Percentiles rank a stretch among this genome's conserved stretches.
Conservation (phyloP, 1,140 invertebrate species). For the Stratiolaelaps scimitus region DNA sequence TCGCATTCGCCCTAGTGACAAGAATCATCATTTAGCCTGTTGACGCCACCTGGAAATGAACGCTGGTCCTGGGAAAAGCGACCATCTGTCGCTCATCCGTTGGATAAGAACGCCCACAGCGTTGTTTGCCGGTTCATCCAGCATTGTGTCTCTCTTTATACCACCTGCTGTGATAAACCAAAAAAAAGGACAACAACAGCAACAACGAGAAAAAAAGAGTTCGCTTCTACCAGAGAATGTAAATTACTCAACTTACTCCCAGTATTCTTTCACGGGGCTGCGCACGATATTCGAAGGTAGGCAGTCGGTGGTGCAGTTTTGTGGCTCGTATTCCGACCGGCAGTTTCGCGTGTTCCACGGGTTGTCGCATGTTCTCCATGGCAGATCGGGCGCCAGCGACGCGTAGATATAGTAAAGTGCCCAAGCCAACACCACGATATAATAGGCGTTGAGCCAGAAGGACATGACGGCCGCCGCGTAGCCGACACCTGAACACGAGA, state of each 20-base stretch:
- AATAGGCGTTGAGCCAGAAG: conserved; percentile 98
- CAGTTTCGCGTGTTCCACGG: conserved; percentile 67
- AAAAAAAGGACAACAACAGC: no score
- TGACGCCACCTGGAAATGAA: no score
- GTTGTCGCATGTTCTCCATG: conserved; percentile 89
- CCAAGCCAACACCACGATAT: conserved; percentile 97
- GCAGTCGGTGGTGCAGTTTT: conserved; percentile 39
- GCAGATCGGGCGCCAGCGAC: conserved; percentile 73
- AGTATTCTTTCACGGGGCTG: conserved; percentile 80
- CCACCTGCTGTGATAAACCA: no score
- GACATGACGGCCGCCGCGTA: conserved; percentile 97
- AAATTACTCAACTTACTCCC: conserved; percentile 61
- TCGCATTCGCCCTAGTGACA: no score
- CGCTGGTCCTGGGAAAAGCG: no score
- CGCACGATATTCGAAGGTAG: conserved; percentile 39
- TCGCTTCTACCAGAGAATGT: conserved; percentile 30
- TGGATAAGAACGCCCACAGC: no score
- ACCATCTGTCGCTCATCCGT: no score
- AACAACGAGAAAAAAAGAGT: no score
- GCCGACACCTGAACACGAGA: conserved; percentile 63
- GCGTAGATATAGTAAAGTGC: conserved; percentile 92
- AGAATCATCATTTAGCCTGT: no score
- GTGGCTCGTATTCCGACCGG: conserved; percentile 42
- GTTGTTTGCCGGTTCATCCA: no score
- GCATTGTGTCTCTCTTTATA: no score